Conservation (phyloP, 2,113 vertebrate genomes). For the Enhydra lutris region DNA sequence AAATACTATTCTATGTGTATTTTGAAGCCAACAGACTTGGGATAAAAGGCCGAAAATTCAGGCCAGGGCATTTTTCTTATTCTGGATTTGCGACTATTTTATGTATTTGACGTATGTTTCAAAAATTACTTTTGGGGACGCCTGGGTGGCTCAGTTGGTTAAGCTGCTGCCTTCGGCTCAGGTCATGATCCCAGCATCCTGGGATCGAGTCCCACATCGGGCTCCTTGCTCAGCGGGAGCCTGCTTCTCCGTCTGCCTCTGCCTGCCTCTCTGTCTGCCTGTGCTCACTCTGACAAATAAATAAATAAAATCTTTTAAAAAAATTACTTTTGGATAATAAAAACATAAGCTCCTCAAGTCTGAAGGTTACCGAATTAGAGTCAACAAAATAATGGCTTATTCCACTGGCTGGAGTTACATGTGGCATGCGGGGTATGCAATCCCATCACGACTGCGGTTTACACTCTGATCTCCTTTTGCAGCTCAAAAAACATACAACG, state of each 20-base stretch:
- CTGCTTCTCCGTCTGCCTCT: no score
- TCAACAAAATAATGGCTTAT: background rate
- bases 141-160: no score
- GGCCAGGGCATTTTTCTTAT: background rate
- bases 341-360: background rate
- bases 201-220: no score
- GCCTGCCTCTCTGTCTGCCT: no score
- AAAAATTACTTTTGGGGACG: background rate
- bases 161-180: no score
- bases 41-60: background rate
- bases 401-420: background rate
- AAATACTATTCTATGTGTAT: background rate
- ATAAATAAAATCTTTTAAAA: background rate
- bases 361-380: background rate
- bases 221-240: no score
- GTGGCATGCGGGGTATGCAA: background rate
- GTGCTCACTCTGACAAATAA: no score
- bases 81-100: background rate
- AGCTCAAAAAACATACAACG: background rate
- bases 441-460: background rate
- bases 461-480: background rate
- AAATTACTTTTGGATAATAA: background rate
- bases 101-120: background rate
- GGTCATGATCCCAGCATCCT: no score
- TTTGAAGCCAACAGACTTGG: background rate